Percentiles rank a stretch among this genome's conserved stretches.
Conservation (phyloP, 1,140 invertebrate genomes). For the Plutomurus gul region DNA sequence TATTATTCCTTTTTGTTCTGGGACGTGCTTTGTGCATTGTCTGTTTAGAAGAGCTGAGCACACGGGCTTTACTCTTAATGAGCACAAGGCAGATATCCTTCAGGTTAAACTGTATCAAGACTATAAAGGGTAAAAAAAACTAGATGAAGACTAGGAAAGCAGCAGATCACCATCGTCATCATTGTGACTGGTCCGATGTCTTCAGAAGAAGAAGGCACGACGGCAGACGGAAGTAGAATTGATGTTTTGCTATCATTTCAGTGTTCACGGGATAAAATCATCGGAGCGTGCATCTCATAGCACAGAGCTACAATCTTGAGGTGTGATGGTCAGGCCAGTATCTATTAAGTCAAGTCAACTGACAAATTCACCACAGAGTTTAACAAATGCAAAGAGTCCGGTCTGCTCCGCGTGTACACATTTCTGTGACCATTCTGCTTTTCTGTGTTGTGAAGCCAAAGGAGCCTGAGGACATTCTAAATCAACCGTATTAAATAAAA, state of each 20-base stretch:
- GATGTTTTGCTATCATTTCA: constrained; percentile 45
- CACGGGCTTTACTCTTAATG: too few species aligned
- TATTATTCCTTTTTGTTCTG: too few species aligned
- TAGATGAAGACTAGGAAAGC: not conserved
- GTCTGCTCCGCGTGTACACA: not conserved
- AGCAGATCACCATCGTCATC: too few species aligned
- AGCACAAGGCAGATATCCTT: too few species aligned
- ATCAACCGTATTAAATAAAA: constrained; percentile 18
- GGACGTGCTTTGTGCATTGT: too few species aligned
- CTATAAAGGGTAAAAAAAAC: too few species aligned
- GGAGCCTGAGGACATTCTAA: not conserved
- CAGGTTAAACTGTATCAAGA: too few species aligned
- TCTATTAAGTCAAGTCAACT: not conserved
- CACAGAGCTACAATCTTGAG: not conserved
- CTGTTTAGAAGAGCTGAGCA: too few species aligned
- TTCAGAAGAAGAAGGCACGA: not conserved
- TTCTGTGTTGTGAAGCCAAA: not conserved
- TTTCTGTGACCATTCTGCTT: not conserved
- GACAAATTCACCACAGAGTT: not conserved
- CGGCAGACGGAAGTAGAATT: constrained; percentile 46
- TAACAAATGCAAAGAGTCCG: not conserved
- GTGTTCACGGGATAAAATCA: constrained; percentile 46
- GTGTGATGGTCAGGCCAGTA: not conserved
- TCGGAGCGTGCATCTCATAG: constrained; percentile 39
- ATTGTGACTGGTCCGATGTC: too few species aligned